phyloP scores from a whole-genome alignment of 2,113 vertebrate species.

The Astur gentilis region DNA sequence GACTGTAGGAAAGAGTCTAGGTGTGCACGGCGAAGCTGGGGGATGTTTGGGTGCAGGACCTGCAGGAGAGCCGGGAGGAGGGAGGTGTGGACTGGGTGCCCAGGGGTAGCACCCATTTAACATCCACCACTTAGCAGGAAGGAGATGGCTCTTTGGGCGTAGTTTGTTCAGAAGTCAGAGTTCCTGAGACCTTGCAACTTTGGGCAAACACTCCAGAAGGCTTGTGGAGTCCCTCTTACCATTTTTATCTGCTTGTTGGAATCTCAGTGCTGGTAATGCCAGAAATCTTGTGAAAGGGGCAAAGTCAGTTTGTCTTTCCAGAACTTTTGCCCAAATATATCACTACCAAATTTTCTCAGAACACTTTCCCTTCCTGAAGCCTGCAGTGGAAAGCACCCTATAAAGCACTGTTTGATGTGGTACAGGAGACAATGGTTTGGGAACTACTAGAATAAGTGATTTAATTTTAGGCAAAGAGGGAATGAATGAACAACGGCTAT shows the following conservation, averaged over 20 bases:
- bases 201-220: not conserved
- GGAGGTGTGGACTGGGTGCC: not conserved
- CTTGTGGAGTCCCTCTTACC: not conserved
- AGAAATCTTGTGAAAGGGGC: not conserved
- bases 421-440: not conserved
- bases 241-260: not conserved
- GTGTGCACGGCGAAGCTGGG: accelerated
- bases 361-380: not conserved
- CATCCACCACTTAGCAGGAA: not conserved
- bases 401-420: not conserved
- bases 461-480: not conserved
- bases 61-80: not conserved
- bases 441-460: not conserved
- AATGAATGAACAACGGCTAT: not conserved
- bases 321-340: not conserved
- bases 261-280: not conserved
- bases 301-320: not conserved
- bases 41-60: not conserved
- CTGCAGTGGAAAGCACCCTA: not conserved
- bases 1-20: not conserved
- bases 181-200: not conserved
- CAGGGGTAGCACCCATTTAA: not conserved
- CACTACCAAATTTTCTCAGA: not conserved
- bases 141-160: not conserved
- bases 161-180: not conserved